Evolutionary conservation across 2,113 vertebrate genomes (phyloP), one percentile per base, ranked within the genome.

Genomic region (Siniperca knerii): DNA sequence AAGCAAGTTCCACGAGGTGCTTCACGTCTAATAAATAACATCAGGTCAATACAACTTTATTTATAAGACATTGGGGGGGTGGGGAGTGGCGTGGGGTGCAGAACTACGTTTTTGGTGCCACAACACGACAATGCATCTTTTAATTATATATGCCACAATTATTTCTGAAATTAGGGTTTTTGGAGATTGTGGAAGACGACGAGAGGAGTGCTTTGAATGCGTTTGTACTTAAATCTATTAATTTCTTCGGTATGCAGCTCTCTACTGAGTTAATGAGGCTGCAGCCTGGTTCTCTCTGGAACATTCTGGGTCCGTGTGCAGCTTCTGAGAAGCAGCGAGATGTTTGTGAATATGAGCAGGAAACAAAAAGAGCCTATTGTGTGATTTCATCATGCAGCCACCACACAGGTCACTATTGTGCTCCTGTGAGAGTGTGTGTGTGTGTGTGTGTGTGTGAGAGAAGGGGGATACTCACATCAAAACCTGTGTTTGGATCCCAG

Each of bases 401-500:
- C 75, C 84, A 93, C 87, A 95, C 84, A 89, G 90, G 88, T 94
- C 87, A 83, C 93, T 90, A 94, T 94, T 95, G 95, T 92, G 76
- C 72, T 74, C 11, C 64, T 78, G 44, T 74, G 65, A 72, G 73
- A 60, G 69, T 62, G 64, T 42, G 62, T 69, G 61, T 75, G 64
- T 65, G 77, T 68, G 67, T 78, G 73, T 67, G 60, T 71, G 71
- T 74, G 65, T 79, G 64, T 73, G 77, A 2, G 40, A 21, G 35
- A 11, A 11, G 6, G 68, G 75, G 89, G 16, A 89, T 93, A 99
- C 98, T 99, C 96, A 99, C 98, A 96, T 99, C 98, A 96, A 99
- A 99, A 87, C 98, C 98, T 84, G 98, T 99, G 95, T 99, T 99
- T 81, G 98, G 98, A 95, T 99, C 98, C 98, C 98, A 99, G 88